These are phyloP conservation scores for Pteropus alecto DNA, from an alignment of 2,113 vertebrate genomes.

Conservation along the genomic window DNA sequence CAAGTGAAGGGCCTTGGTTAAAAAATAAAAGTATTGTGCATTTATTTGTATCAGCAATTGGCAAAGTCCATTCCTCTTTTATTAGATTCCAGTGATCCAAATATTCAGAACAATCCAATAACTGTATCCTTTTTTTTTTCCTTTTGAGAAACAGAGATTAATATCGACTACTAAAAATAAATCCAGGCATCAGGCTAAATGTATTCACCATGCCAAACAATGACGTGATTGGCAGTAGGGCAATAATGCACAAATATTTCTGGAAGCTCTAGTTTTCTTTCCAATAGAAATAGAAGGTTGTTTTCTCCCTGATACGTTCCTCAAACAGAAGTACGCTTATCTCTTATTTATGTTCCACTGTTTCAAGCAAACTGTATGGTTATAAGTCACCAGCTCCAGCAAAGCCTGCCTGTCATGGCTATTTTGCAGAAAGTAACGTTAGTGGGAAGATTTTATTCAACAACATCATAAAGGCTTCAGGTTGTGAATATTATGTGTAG, in stretches of 20 bases:
- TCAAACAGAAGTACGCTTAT: background rate
- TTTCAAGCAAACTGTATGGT: background rate
- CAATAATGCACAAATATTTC: background rate
- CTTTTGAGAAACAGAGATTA: background rate
- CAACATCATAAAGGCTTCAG: background rate
- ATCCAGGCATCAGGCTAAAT: background rate
- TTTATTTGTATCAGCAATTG: background rate
- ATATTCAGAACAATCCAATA: background rate
- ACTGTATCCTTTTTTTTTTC: background rate
- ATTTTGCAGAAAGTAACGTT: background rate
- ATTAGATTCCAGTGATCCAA: background rate
- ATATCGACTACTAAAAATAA: constrained; percentile 42
- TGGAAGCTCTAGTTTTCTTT: background rate
- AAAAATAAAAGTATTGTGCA: background rate
- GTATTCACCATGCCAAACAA: background rate
- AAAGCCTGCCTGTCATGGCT: background rate
- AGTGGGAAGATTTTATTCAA: background rate
- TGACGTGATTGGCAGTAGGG: background rate
- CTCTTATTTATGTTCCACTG: background rate
- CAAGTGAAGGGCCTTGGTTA: background rate
- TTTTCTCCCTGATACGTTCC: background rate
- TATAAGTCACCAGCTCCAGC: background rate
- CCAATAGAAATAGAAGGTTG: background rate
- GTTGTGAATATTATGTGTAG: background rate
- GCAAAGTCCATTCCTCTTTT: background rate